These are phyloP conservation scores for Sterrhoptilus dennistouni DNA, from an alignment of 2,113 vertebrate species.

Conservation along the genomic window DNA sequence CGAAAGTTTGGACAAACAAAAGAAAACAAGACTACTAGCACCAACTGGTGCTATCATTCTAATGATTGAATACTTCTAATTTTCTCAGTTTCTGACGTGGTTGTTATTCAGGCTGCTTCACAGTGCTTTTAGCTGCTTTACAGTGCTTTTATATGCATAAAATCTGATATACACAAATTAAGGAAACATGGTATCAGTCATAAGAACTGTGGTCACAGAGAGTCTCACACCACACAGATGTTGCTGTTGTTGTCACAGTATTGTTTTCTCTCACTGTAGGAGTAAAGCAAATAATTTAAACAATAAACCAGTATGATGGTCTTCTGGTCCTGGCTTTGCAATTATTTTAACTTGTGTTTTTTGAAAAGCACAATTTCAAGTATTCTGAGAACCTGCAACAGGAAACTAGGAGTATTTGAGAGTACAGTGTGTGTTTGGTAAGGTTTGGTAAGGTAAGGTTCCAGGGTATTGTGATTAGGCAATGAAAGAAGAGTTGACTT, in stretches of 20 bases:
- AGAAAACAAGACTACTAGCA: neutral
- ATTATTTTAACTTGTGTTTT: neutral
- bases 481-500: neutral
- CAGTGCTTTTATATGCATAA: neutral
- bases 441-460: no score
- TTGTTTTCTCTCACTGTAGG: neutral
- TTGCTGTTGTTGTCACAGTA: neutral
- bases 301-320: neutral
- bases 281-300: neutral
- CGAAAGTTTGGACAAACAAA: neutral
- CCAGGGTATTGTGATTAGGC: neutral
- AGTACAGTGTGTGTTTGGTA: neutral
- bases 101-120: neutral
- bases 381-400: neutral
- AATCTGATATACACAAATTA: neutral
- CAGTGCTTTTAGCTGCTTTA: neutral
- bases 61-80: neutral
- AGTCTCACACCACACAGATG: rapidly evolving
- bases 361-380: neutral
- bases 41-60: neutral
- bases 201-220: neutral
- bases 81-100: neutral
- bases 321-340: neutral
- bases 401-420: neutral
- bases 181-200: rapidly evolving